Conservation (phyloP, 2,797 vertebrate species). For the Phataginus tricuspis region DNA sequence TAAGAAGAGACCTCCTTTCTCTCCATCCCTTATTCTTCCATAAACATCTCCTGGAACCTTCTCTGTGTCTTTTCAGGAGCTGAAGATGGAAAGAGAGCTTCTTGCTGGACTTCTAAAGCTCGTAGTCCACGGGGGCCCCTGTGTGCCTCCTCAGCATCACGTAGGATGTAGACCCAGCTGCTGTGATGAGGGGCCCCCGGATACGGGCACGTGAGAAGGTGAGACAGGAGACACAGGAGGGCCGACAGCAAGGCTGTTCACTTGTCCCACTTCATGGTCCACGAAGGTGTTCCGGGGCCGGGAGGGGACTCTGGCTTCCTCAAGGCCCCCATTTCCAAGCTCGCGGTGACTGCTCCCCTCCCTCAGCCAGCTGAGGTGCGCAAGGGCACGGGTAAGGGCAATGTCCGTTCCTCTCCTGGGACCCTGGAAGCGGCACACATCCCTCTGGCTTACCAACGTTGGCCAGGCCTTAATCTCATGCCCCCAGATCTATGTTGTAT, state of each 20-base stretch:
- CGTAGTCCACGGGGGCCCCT: background rate
- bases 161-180: background rate
- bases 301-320: background rate
- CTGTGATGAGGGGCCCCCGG: background rate
- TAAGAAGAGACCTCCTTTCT: background rate
- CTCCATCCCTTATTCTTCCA: background rate
- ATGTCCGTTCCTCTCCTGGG: background rate
- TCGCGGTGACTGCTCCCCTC: background rate
- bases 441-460: background rate
- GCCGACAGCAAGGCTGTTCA: background rate
- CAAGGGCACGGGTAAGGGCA: too few species aligned
- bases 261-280: background rate
- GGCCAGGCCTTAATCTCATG: background rate
- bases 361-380: background rate
- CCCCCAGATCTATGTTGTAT: background rate
- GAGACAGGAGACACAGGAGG: background rate
- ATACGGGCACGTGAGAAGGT: background rate
- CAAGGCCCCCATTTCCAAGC: background rate
- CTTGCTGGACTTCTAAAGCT: background rate
- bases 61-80: background rate
- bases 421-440: background rate
- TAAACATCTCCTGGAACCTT: background rate
- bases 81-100: background rate
- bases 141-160: background rate
- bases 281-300: background rate